These are phyloP conservation scores for Vesta saturnalis DNA, from an alignment of 2,888 invertebrate species.

Conservation along the genomic window DNA sequence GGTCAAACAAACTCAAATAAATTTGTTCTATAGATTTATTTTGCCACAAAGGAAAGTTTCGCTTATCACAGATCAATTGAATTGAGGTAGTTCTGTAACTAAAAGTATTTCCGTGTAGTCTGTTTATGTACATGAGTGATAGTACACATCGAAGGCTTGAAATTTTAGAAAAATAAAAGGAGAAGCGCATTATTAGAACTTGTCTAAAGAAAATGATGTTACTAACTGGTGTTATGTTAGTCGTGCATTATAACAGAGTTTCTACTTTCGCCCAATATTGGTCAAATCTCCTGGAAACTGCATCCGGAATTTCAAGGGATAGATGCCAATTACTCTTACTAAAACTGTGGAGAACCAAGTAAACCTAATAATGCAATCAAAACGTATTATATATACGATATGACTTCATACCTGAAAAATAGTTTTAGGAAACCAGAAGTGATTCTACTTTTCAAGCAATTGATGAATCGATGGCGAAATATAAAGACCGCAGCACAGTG, in stretches of 20 bases:
- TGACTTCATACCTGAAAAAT: not conserved
- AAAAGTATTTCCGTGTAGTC: not conserved
- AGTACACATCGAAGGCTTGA: not conserved
- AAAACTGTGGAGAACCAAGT: not conserved
- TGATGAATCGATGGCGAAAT: not conserved
- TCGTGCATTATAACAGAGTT: not conserved
- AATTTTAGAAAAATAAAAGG: conserved; percentile 1
- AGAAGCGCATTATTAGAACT: not conserved
- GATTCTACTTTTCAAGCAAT: too few relatives aligned
- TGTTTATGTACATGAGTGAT: not conserved
- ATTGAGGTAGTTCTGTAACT: not conserved
- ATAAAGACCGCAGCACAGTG: not conserved
- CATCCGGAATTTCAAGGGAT: too few relatives aligned
- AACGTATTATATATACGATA: not conserved
- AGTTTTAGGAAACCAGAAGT: not conserved
- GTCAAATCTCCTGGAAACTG: not conserved
- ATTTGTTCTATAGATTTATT: not conserved
- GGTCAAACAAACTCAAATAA: not conserved
- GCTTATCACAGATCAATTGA: too few relatives aligned
- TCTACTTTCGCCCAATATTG: not conserved
- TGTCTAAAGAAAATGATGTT: not conserved
- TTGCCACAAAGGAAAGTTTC: too few relatives aligned
- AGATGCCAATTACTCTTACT: too few relatives aligned
- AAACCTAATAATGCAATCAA: too few relatives aligned
- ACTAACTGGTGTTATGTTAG: too few relatives aligned